Conservation (phyloP, 2,797 vertebrate genomes). For the Triplophysa yarkandensis region DNA sequence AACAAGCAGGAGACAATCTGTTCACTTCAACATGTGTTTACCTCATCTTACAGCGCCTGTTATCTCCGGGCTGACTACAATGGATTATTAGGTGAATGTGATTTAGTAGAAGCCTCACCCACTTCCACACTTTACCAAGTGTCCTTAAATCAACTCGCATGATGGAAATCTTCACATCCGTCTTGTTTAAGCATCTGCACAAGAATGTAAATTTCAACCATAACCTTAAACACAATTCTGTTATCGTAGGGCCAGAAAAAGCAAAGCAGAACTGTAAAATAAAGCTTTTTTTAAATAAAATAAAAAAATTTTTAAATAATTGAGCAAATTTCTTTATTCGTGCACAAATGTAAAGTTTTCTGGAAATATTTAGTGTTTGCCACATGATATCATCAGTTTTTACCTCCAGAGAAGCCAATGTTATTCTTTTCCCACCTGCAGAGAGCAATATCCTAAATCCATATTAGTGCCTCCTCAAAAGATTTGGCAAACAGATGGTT, state of each 20-base stretch:
- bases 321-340: neutral
- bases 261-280: too few species aligned
- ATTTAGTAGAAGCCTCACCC: slow-evolving; percentile 41
- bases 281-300: neutral
- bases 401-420: slow-evolving; percentile 56
- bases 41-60: slow-evolving; percentile 58
- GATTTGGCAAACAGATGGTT: slow-evolving; percentile 81
- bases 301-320: neutral
- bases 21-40: slow-evolving; percentile 62
- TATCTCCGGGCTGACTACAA: slow-evolving; percentile 44
- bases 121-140: slow-evolving; percentile 8
- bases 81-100: slow-evolving; percentile 46
- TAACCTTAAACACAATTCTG: too few species aligned
- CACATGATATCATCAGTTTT: neutral
- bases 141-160: neutral
- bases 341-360: neutral
- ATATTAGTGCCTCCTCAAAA: slow-evolving; percentile 74
- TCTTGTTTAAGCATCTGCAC: too few species aligned
- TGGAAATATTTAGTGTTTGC: neutral
- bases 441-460: slow-evolving; percentile 79
- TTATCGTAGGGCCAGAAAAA: too few species aligned
- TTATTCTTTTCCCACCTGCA: slow-evolving; percentile 73
- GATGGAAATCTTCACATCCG: too few species aligned
- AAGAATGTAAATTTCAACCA: too few species aligned
- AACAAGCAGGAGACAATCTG: slow-evolving; percentile 73